phyloP scores from a whole-genome alignment of 1,140 invertebrate species.

The Limonius californicus region DNA sequence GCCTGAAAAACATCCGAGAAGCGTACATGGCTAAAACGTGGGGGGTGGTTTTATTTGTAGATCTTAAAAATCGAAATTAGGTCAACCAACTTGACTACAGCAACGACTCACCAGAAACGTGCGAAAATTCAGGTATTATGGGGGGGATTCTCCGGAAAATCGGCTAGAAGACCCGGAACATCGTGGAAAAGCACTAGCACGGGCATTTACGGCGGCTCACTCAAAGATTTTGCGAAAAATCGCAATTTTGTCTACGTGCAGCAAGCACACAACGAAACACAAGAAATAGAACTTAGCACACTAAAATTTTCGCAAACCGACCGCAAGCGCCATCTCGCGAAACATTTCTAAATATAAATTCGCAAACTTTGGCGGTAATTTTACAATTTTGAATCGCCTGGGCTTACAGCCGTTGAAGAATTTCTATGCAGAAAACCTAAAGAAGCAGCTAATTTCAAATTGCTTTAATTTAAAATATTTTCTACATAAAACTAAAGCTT shows the following conservation, averaged over 20 bases:
- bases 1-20: no score
- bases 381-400: no score
- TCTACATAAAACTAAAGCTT: no score
- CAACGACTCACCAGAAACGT: constrained; percentile 9
- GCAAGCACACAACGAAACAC: not conserved
- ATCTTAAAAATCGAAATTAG: constrained; percentile 11
- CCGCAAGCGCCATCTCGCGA: not conserved
- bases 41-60: constrained; percentile 7
- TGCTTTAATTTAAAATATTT: no score
- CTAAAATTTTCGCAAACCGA: not conserved
- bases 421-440: no score
- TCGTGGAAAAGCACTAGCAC: not conserved
- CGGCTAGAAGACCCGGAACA: not conserved
- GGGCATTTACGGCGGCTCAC: not conserved
- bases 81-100: constrained; percentile 9
- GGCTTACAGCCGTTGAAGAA: no score
- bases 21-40: no score
- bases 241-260: not conserved
- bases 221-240: not conserved
- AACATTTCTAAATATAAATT: not conserved
- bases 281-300: constrained; percentile 3
- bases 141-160: constrained; percentile 1
- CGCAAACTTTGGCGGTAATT: not conserved
- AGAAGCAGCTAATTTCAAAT: no score
- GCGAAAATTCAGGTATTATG: not conserved